phyloP scores from a whole-genome alignment of 1,140 invertebrate species.

The Drosophila pseudoananassae region DNA sequence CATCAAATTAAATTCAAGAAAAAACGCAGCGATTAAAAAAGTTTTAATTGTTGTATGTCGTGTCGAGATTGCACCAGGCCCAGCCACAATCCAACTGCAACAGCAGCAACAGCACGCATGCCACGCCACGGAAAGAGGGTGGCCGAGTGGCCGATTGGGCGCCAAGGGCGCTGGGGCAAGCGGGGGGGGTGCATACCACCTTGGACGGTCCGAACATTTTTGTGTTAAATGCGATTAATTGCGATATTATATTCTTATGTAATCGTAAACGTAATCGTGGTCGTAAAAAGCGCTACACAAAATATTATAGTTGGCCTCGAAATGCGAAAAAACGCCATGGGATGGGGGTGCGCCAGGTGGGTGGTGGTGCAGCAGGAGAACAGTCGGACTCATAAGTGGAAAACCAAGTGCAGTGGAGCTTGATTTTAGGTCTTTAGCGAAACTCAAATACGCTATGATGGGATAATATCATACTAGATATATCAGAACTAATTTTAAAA shows the following conservation, averaged over 20 bases:
- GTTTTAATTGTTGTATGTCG: slow-evolving; percentile 79
- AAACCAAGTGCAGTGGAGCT: slow-evolving; percentile 39
- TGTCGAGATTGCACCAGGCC: slow-evolving; percentile 59
- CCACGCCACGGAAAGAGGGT: slow-evolving; percentile 22
- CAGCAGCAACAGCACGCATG: slow-evolving; percentile 61
- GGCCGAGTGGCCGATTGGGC: slow-evolving; percentile 3
- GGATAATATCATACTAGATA: not conserved
- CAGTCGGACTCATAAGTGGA: slow-evolving; percentile 8
- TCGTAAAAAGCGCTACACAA: slow-evolving; percentile 71
- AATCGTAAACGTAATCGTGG: slow-evolving; percentile 81
- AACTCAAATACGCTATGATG: slow-evolving; percentile 2
- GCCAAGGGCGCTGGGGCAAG: slow-evolving; percentile 2
- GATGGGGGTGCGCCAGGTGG: not conserved
- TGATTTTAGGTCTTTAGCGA: not conserved
- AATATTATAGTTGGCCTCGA: slow-evolving; percentile 53
- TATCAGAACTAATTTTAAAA: no score
- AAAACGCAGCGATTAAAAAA: slow-evolving; percentile 75
- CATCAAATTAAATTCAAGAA: slow-evolving; percentile 81
- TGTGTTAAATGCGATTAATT: slow-evolving; percentile 82
- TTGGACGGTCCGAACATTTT: slow-evolving; percentile 74
- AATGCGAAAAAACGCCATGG: slow-evolving; percentile 7
- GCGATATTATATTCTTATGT: slow-evolving; percentile 82
- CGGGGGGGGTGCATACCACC: slow-evolving; percentile 31
- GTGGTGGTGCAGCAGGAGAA: not conserved
- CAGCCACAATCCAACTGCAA: slow-evolving; percentile 25